Conservation (phyloP, 2,797 vertebrate genomes). For the Diplodus sargus region DNA sequence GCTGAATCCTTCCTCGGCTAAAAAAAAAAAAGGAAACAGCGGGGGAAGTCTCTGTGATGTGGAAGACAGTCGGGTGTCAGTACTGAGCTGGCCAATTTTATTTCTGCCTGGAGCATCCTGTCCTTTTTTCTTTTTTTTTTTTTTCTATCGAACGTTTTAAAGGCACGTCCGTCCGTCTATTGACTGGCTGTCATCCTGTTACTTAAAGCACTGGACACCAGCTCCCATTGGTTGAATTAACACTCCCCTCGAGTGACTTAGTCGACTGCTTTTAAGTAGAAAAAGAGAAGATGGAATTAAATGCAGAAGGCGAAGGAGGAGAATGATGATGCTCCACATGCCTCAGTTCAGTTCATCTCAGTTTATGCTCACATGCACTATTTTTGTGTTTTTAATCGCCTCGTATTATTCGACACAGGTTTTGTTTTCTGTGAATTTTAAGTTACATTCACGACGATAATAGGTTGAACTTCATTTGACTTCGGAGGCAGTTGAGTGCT, state of each 20-base stretch:
- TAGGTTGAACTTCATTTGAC: no score
- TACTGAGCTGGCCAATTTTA: conserved; percentile 37
- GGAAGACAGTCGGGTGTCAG: conserved; percentile 44
- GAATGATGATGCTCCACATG: conserved; percentile 11
- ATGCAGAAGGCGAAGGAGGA: not conserved
- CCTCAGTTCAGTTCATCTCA: conserved; percentile 33
- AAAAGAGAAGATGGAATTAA: conserved; percentile 17
- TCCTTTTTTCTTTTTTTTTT: conserved; percentile 18
- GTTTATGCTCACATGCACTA: not conserved
- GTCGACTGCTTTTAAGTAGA: conserved; percentile 8
- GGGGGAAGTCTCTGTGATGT: conserved; percentile 45
- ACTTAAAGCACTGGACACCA: conserved; percentile 32
- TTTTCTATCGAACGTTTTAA: not conserved
- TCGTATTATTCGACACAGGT: no score
- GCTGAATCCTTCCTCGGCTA: conserved; percentile 12
- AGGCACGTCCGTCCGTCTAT: conserved; percentile 5
- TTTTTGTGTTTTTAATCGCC: no score
- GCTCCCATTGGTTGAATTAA: conserved; percentile 33
- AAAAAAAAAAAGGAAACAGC: conserved; percentile 11
- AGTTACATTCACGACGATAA: no score
- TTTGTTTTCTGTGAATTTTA: no score
- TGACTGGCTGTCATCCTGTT: conserved; percentile 34
- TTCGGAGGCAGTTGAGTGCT: no score
- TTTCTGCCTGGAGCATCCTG: conserved; percentile 34
- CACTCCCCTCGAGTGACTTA: not conserved